Base-by-base conservation (phyloP, 2,888 invertebrate species). In the Rotaria magnacalcarata region DNA sequence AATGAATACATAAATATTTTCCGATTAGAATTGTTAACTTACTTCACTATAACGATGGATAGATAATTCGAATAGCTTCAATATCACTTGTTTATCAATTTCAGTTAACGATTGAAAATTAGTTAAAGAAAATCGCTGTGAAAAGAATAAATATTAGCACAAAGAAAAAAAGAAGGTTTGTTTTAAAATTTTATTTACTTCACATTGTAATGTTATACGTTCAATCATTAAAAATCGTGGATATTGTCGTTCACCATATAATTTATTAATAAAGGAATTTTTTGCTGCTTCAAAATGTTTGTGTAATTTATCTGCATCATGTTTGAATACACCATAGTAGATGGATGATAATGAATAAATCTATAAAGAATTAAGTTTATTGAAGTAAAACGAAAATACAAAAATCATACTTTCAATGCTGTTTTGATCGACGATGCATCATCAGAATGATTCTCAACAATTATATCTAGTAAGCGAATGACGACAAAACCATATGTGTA, bases 1-100 rank as follows among this genome's bases (percentile, higher is more conserved):
- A 16, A 16, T 52, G 52, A 16, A 54, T 54, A 10, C 8, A 52
- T 3, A 52, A 52, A 34, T 34, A 34, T 2, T 67, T 67, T n/a
- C n/a, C 6, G 14, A 6, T 19, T 11, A 27, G 10, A 27, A 7
- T 3, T 27, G 8, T 27, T n/a, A 3, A n/a, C 67, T 89, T 89
- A 94, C 94, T 89, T 93, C 93, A 89, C 94, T 93, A 89, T 95
- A 95, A 88, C 93, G 92, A 89, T 94, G 94, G 50, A 93, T 93
- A 6, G 93, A 92, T 84, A 95, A 90, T 86, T 92, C 91, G 85
- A 94, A 92, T 54, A 95, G 89, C 89, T 94, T 93, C 43, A 27
- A 11, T 67, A 27, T 34, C 10, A 67, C 27, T 67, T 67, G 27
- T 67, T 67, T 67, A 16, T 67, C 67, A 27, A 67, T 67, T 27